These are phyloP conservation scores for Mesorhabditis belari DNA, from an alignment of 2,888 invertebrate genomes.

Conservation along the genomic window DNA sequence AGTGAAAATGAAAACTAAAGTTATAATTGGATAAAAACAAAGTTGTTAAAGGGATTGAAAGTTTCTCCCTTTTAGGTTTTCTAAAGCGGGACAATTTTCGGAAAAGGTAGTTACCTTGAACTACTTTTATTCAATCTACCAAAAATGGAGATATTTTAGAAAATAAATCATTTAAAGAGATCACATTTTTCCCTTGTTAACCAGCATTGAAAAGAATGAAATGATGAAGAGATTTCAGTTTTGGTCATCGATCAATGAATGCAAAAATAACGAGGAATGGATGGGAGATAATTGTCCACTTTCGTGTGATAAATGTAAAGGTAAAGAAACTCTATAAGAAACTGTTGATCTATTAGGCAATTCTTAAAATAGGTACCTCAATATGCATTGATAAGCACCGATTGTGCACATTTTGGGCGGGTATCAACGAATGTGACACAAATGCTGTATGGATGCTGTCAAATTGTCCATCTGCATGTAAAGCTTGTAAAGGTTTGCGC, in stretches of 20 bases:
- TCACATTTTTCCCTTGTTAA: neutral
- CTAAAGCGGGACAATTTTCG: too few species aligned
- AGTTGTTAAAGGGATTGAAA: too few species aligned
- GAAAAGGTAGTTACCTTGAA: too few species aligned
- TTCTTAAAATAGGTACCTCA: constrained; percentile 34
- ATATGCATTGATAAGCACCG: constrained; percentile 49
- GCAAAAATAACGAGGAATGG: constrained; percentile 48
- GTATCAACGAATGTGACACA: constrained; percentile 49
- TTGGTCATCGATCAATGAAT: constrained; percentile 52
- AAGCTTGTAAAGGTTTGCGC: constrained; percentile 44
- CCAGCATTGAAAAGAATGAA: too few species aligned
- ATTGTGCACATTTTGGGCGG: constrained; percentile 48
- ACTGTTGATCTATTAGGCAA: too few species aligned
- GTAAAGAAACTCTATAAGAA: constrained; percentile 11
- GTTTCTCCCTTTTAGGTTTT: too few species aligned
- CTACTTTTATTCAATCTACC: too few species aligned
- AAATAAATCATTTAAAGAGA: too few species aligned
- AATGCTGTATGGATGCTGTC: constrained; percentile 52
- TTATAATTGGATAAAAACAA: too few species aligned
- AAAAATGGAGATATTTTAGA: too few species aligned
- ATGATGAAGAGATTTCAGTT: constrained; percentile 15
- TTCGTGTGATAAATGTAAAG: constrained; percentile 48
- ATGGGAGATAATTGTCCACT: constrained; percentile 48
- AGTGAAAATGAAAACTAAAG: too few species aligned
- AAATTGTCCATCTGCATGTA: constrained; percentile 48